Percentiles rank a stretch among this genome's conserved stretches.
phyloP scores from a whole-genome alignment of 2,888 invertebrate species.

The Diadegma fenestrale region DNA sequence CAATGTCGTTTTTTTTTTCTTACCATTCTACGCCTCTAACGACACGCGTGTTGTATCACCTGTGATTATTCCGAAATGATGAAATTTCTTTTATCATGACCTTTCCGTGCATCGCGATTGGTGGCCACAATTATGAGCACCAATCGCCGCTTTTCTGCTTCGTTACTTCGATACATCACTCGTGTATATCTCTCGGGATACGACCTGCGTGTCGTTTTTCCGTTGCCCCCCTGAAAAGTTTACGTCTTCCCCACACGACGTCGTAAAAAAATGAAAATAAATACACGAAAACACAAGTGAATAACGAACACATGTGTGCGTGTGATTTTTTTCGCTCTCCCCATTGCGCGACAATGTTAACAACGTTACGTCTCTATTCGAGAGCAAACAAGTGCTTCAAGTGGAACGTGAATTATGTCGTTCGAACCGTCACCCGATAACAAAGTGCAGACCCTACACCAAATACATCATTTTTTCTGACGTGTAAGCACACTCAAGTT shows the following conservation, averaged over 20 bases:
- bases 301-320: slow-evolving; percentile 30
- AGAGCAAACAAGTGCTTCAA: slow-evolving; percentile 59
- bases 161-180: neutral
- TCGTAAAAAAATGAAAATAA: slow-evolving; percentile 11
- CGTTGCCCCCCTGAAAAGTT: slow-evolving; percentile 3
- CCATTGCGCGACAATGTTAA: slow-evolving; percentile 36
- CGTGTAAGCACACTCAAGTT: slow-evolving; percentile 50
- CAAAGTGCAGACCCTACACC: slow-evolving; percentile 28
- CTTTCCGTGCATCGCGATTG: slow-evolving; percentile 10
- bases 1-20: neutral
- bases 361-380: slow-evolving; percentile 56
- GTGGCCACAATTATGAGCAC: neutral
- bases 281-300: slow-evolving; percentile 12
- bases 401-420: slow-evolving; percentile 60
- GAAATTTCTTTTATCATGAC: neutral
- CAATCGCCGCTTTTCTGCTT: slow-evolving; percentile 12
- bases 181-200: neutral
- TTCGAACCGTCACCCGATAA: slow-evolving; percentile 59
- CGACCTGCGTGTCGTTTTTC: neutral
- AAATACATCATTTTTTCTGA: slow-evolving; percentile 27
- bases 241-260: neutral
- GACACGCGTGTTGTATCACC: neutral
- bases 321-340: slow-evolving; percentile 16
- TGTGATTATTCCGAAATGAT: neutral
- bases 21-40: neutral